Base-by-base conservation (phyloP, 2,113 vertebrate species). In the Sakesphorus luctuosus region DNA sequence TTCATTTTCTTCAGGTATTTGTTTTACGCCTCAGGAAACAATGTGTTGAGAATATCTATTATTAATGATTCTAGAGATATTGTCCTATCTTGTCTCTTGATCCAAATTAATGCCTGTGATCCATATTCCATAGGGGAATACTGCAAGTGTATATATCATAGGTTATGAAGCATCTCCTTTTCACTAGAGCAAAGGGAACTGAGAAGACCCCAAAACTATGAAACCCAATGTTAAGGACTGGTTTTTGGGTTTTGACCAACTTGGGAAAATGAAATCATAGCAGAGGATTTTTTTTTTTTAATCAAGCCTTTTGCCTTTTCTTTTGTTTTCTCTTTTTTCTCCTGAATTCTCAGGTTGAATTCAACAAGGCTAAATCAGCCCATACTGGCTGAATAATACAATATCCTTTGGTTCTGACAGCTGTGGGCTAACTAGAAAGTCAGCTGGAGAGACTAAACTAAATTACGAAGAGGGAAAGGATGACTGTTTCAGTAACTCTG, bases 21-120 rank as follows among this genome's bases (percentile, higher is more conserved):
- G n/a, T 80, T 90, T 92, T 91, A 75, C 0, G 21, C 84, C 74
- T 56, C 55, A 69, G 59, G 79, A 81, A 80, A 92, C 16, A 44
- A 53, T 85, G 28, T 80, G 94, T 90, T 29, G 67, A 87, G 28
- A 78, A 18, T 43, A 52, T 31, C 25, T 74, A 66, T 81, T 75
- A 77, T 78, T 90, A 95, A 94, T 92, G 71, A 94, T 76, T 69
- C 72, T 78, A 35, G 66, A 92, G 84, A 75, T 84, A 95, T 28
- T 68, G 38, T 74, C 87, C 43, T 59, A 31, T 66, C 68, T 93
- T 87, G 80, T 84, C 44, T 72, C 73, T 62, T 81, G 66, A 92
- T 76, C 40, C 80, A 91, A 87, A 95, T 68, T 95, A 92, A 92
- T 78, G 84, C 29, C 61, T 43, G 21, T 28, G 50, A 84, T 89